Conservation (phyloP, 2,797 vertebrate species). For the Sciurus carolinensis region DNA sequence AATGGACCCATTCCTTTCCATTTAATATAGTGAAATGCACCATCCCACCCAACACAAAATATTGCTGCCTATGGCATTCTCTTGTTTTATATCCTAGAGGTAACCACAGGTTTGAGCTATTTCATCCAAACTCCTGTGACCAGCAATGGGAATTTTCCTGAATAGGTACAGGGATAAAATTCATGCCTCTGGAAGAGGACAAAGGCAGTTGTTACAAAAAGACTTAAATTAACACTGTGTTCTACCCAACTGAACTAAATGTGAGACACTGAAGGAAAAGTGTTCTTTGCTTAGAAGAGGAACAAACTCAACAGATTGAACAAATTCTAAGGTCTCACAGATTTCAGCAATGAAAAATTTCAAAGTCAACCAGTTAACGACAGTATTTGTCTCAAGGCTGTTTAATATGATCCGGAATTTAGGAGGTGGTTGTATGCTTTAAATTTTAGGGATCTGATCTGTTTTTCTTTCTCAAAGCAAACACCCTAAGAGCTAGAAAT, state of each 20-base stretch:
- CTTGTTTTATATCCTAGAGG: background rate
- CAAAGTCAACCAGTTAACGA: background rate
- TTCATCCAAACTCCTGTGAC: constrained; percentile 20
- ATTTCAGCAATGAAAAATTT: constrained; percentile 44
- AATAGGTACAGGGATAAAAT: background rate
- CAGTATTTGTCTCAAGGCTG: background rate
- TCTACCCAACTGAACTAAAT: constrained; percentile 5
- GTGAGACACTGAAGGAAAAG: background rate
- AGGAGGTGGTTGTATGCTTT: constrained; percentile 24
- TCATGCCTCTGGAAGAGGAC: background rate
- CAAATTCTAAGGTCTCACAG: background rate
- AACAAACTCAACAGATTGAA: background rate
- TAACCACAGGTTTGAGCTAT: background rate
- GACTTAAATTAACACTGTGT: background rate
- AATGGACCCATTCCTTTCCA: background rate
- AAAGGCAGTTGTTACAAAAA: background rate
- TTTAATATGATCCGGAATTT: constrained; percentile 30
- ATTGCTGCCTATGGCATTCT: background rate
- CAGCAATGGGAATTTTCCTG: constrained; percentile 3
- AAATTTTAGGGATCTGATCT: constrained; percentile 34
- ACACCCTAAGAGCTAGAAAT: constrained; percentile 55
- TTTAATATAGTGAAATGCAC: background rate
- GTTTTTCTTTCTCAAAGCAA: constrained; percentile 66
- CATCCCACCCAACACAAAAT: background rate
- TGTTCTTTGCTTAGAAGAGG: constrained; percentile 4